These are phyloP conservation scores for Cephonodes hylas DNA, from an alignment of 2,888 invertebrate genomes.

Conservation along the genomic window DNA sequence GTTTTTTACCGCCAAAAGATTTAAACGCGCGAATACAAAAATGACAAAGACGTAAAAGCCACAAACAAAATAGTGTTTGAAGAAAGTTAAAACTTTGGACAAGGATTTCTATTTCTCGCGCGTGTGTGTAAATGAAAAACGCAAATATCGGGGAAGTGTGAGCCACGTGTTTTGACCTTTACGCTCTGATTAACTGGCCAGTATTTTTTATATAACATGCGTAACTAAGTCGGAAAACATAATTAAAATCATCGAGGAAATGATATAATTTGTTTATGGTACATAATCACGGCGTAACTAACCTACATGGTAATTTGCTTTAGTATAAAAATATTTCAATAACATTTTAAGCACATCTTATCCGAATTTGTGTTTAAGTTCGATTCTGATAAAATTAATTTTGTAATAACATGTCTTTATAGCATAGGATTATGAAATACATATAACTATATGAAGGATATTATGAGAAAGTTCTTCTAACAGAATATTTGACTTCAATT, in stretches of 20 bases:
- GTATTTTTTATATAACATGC: neutral
- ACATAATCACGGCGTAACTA: neutral
- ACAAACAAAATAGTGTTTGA: slow-evolving; percentile 1
- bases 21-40: neutral
- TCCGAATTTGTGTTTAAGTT: too few relatives aligned
- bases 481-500: too few relatives aligned
- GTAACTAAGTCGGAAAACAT: neutral
- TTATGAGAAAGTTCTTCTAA: too few relatives aligned
- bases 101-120: slow-evolving; percentile 11
- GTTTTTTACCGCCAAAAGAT: neutral
- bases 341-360: too few relatives aligned
- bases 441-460: too few relatives aligned
- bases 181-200: slow-evolving; percentile 3
- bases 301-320: neutral
- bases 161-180: neutral
- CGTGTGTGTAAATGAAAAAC: slow-evolving; percentile 11
- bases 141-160: neutral
- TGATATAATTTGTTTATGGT: neutral
- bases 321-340: neutral
- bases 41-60: neutral
- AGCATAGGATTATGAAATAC: too few relatives aligned
- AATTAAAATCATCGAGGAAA: neutral
- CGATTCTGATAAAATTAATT: too few relatives aligned
- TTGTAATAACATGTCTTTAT: too few relatives aligned
- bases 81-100: slow-evolving; percentile 9